Evolutionary conservation across 2,113 vertebrate species (phyloP).

Genomic region (Morphnarchus princeps): DNA sequence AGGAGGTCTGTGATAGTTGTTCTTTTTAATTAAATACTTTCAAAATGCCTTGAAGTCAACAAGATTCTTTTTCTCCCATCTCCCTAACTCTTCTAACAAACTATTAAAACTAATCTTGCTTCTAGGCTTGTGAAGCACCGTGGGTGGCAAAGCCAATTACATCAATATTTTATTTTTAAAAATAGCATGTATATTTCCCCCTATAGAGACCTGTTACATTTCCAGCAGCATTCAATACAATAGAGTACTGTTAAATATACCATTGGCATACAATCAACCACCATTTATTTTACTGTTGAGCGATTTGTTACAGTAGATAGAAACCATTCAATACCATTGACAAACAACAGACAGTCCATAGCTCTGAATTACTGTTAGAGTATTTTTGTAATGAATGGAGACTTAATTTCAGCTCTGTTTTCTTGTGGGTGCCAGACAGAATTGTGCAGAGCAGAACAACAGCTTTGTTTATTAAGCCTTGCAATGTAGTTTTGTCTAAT

Average conservation of each 20-base stretch:
- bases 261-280: conserved; percentile 67
- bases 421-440: conserved; percentile 65
- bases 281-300: conserved; percentile 71
- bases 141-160: conserved; percentile 74
- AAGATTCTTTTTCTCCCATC: conserved; percentile 41
- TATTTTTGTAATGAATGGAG: conserved; percentile 74
- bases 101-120: conserved; percentile 65
- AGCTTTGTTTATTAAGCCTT: conserved; percentile 68
- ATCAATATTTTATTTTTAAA: conserved; percentile 75
- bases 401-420: conserved; percentile 70
- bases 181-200: conserved; percentile 54
- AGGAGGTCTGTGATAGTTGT: conserved; percentile 20
- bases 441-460: conserved; percentile 63
- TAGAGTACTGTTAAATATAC: conserved; percentile 70
- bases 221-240: conserved; percentile 68
- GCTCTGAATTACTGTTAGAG: conserved; percentile 63
- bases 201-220: conserved; percentile 64
- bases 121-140: conserved; percentile 53
- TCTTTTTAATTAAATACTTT: conserved; percentile 58
- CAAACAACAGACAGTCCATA: conserved; percentile 66
- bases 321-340: conserved; percentile 71
- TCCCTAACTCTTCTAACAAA: conserved; percentile 52
- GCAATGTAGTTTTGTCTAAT: conserved; percentile 61
- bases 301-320: conserved; percentile 70
- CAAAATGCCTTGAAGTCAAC: conserved; percentile 51